Percentiles rank a stretch among this genome's conserved stretches.
These are phyloP conservation scores for Hyposoter didymator DNA, from an alignment of 2,888 invertebrate species.

Conservation along the genomic window DNA sequence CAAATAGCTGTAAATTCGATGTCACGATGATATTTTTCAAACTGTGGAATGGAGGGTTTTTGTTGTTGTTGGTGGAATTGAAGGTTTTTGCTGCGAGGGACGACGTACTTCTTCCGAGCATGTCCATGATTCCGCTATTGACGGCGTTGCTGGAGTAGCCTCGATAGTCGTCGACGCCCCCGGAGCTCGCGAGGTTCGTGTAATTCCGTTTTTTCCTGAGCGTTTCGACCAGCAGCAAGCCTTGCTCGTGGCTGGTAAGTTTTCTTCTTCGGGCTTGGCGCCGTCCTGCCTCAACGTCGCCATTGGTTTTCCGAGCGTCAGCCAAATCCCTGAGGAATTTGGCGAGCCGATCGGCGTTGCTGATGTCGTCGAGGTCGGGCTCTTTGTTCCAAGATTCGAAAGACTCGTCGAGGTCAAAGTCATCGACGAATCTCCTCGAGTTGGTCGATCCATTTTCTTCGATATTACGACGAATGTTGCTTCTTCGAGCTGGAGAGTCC, in stretches of 20 bases:
- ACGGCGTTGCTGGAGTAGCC: constrained; percentile 85
- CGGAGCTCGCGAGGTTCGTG: constrained; percentile 65
- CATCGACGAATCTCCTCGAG: constrained; percentile 57
- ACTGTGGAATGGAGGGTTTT: not conserved
- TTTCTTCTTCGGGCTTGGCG: constrained; percentile 83
- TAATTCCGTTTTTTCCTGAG: constrained; percentile 87
- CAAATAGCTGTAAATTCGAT: constrained; percentile 6
- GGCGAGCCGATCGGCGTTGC: constrained; percentile 29
- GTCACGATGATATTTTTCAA: not conserved
- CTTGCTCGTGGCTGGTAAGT: constrained; percentile 90
- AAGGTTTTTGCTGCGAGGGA: too few species aligned
- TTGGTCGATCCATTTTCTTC: constrained; percentile 7
- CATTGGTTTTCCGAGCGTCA: constrained; percentile 20
- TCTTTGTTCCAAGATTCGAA: constrained; percentile 57
- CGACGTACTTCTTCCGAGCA: constrained; percentile 91
- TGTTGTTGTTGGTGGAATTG: not conserved
- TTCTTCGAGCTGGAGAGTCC: not conserved
- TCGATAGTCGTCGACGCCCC: constrained; percentile 84
- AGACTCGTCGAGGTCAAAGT: constrained; percentile 51
- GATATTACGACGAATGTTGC: not conserved
- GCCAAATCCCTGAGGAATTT: constrained; percentile 49
- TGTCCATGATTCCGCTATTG: constrained; percentile 91
- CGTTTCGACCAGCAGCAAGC: constrained; percentile 90
- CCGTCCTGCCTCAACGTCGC: constrained; percentile 42
- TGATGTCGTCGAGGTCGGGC: not conserved